These are phyloP conservation scores for Drosophila lini DNA, from an alignment of 1,140 invertebrate genomes.

Conservation along the genomic window DNA sequence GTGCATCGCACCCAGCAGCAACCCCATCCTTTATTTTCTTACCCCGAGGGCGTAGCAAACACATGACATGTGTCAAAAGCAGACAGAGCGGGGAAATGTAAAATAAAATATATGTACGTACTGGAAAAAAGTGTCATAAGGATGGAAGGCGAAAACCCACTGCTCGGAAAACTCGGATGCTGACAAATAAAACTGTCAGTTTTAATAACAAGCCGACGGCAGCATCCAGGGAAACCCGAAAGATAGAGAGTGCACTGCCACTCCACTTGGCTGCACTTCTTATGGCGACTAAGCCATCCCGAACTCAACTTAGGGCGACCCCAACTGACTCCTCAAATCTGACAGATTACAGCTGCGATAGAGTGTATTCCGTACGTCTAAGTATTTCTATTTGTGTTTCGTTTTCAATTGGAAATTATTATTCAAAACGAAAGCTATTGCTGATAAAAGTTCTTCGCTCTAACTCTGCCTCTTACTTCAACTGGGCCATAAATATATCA, in stretches of 20 bases:
- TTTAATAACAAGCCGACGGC: constrained; percentile 71
- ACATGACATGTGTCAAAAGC: constrained; percentile 74
- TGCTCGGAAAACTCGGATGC: constrained; percentile 41
- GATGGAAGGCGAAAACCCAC: constrained; percentile 31
- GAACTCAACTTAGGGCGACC: constrained; percentile 28
- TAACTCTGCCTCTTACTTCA: constrained; percentile 23
- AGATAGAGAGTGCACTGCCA: constrained; percentile 34
- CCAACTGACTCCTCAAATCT: constrained; percentile 45
- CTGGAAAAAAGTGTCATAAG: constrained; percentile 76
- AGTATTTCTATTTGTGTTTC: constrained; percentile 49
- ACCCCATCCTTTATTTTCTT: constrained; percentile 1
- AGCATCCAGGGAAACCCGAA: constrained; percentile 6
- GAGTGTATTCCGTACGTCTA: constrained; percentile 23
- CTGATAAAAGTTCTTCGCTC: constrained; percentile 58
- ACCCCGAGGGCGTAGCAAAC: constrained; percentile 26
- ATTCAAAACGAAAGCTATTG: constrained; percentile 36
- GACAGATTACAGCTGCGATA: constrained; percentile 82
- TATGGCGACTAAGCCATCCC: constrained; percentile 35
- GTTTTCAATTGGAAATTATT: constrained; percentile 68
- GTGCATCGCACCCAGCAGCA: constrained; percentile 26
- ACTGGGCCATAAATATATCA: constrained; percentile 73
- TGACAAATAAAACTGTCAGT: constrained; percentile 83
- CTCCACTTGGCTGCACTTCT: constrained; percentile 61
- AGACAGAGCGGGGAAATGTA: constrained; percentile 40
- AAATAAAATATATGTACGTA: constrained; percentile 60